A percentile compares a stretch with the other conserved stretches of the same genome.
Conservation (phyloP, 2,888 invertebrate species). For the Bimastos eiseni region DNA sequence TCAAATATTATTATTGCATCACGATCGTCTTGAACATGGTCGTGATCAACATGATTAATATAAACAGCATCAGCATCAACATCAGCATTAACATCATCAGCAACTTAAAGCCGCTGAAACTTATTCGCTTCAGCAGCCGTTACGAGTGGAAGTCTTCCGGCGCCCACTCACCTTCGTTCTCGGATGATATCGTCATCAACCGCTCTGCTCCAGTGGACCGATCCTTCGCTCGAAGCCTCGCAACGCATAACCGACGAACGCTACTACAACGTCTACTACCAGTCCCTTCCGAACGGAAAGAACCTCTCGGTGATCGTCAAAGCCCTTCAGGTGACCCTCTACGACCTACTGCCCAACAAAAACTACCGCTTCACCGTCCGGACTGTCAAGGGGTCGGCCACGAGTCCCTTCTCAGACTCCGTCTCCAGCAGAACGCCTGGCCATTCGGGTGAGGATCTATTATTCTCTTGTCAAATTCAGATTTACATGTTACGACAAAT, state of each 20-base stretch:
- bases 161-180: constrained; percentile 18
- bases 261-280: constrained; percentile 44
- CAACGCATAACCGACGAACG: constrained; percentile 44
- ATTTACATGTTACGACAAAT: too few relatives aligned
- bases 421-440: constrained; percentile 40
- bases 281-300: constrained; percentile 32
- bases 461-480: too few relatives aligned
- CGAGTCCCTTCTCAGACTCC: constrained; percentile 42
- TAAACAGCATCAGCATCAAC: neutral
- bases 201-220: constrained; percentile 43
- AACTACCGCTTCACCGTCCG: constrained; percentile 88
- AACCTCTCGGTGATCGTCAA: constrained; percentile 74
- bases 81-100: neutral
- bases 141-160: neutral
- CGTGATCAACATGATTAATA: neutral
- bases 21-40: neutral
- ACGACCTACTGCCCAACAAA: constrained; percentile 77
- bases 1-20: neutral
- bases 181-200: constrained; percentile 32
- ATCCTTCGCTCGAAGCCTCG: constrained; percentile 41
- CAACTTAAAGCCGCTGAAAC: neutral
- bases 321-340: constrained; percentile 75
- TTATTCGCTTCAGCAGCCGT: neutral
- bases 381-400: constrained; percentile 70
- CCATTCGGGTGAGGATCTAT: neutral